Evolutionary conservation across 2,113 vertebrate genomes (phyloP).

Genomic region (Psilopogon haemacephalus): DNA sequence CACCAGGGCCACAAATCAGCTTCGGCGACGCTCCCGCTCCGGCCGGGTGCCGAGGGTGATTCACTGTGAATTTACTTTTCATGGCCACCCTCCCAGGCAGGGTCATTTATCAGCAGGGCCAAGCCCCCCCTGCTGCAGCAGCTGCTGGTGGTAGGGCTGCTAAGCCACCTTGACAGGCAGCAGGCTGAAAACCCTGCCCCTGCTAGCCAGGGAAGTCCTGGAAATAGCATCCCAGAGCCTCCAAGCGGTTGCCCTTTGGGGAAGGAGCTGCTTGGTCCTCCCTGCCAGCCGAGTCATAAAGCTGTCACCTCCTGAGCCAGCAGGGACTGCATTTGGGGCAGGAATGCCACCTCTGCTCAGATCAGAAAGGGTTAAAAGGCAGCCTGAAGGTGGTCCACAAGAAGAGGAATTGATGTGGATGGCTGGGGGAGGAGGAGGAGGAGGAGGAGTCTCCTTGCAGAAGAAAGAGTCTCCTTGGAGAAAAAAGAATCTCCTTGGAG

Average conservation of each 20-base stretch:
- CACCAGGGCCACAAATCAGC: slow-evolving; percentile 51
- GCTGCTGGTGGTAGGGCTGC: not conserved
- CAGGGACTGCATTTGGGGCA: not conserved
- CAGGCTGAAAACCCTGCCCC: slow-evolving; percentile 16
- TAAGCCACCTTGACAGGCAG: slow-evolving; percentile 26
- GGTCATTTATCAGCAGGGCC: slow-evolving; percentile 35
- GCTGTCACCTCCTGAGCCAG: not conserved
- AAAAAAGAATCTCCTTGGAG: no score
- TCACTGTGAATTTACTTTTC: slow-evolving; percentile 39
- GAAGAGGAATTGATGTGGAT: not conserved
- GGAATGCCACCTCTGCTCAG: not conserved
- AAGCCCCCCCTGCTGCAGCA: slow-evolving; percentile 24
- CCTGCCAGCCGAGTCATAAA: slow-evolving; percentile 8
- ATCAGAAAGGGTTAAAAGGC: not conserved
- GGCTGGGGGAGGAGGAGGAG: no score
- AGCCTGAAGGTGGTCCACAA: not conserved
- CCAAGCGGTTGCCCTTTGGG: not conserved
- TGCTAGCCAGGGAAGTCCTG: slow-evolving; percentile 31
- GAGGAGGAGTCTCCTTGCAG: no score
- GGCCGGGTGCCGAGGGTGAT: not conserved
- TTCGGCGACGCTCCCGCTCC: slow-evolving; percentile 12
- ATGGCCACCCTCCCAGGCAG: slow-evolving; percentile 24
- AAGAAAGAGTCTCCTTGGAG: no score
- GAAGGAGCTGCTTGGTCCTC: not conserved
- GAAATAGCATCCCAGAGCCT: slow-evolving; percentile 46